Base-by-base conservation (phyloP, 2,113 vertebrate species). In the Hippocampus comes region DNA sequence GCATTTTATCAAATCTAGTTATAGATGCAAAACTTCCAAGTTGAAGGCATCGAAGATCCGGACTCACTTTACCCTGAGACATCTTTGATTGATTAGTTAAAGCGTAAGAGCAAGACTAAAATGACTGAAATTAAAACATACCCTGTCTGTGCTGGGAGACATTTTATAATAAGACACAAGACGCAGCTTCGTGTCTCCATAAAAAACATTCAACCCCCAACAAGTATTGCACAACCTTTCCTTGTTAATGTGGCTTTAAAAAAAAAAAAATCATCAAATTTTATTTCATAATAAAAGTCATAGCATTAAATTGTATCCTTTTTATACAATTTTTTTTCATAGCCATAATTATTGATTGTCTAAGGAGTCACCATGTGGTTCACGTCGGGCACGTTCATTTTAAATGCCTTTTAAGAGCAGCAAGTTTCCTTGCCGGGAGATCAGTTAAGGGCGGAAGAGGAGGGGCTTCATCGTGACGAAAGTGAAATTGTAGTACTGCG, bases 381-480 rank as follows among this genome's bases (percentile, higher is more conserved):
- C 23, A 17, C 9, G 4, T 6, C 5, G 56, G 27, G 27, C 59
- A 9, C 17, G 8, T 18, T 61, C 8, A 61, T 9, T 20, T 34
- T 1, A 61, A 61, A 61, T 17, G 27, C 27, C 17, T 61, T 61
- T 59, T 5, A 49, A 30, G 4, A 61, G 27, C 7, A 9, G 23
- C 56, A 9, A 15, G 27, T 38, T 34, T 61, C 59, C 63, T 46
- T 17, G 12, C 63, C 11, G 14, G 49, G 9, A 10, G 5, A 41
- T n/a, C 4, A n/a, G 8, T 92, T 83, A 91, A 3, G 91, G 92
- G 5, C 15, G 7, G 67, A 91, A 95, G 69, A 98, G 89, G 46
- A 84, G 74, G 0, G 96, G 96, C 86, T 90, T 84, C 94, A 95
- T 95, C 69, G 57, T 88, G 82, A 96, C 43, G 0, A 98, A 98